Evolutionary conservation across 2,113 vertebrate genomes (phyloP).

Genomic region (Oreochromis aureus): DNA sequence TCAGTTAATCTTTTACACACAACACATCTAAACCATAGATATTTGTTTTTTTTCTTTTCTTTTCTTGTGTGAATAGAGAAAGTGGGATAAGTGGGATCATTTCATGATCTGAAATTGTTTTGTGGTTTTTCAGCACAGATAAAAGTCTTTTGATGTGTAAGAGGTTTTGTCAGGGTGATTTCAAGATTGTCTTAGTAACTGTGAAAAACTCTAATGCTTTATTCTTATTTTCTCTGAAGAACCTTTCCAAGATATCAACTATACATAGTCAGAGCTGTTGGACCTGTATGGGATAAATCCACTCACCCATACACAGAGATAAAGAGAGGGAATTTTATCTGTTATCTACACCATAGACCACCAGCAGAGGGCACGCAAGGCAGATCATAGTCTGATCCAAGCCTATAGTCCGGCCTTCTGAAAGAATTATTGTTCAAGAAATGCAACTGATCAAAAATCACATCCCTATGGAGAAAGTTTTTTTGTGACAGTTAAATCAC

Average conservation of each 20-base stretch:
- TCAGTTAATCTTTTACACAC: background rate
- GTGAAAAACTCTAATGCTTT: background rate
- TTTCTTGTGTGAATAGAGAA: background rate
- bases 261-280: background rate
- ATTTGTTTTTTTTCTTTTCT: background rate
- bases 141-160: background rate
- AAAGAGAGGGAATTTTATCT: background rate
- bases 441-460: background rate
- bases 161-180: background rate
- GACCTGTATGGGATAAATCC: background rate
- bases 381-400: background rate
- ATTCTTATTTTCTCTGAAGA: background rate
- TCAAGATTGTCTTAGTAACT: background rate
- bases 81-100: background rate
- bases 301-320: background rate
- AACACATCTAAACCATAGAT: background rate
- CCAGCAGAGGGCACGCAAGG: slow-evolving; percentile 30
- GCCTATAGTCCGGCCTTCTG: background rate
- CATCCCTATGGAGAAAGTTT: background rate
- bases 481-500: background rate
- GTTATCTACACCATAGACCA: background rate
- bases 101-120: background rate
- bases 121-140: background rate
- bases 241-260: background rate
- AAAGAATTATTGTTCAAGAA: background rate